phyloP scores from a whole-genome alignment of 2,113 vertebrate genomes.

The Rhinoderma darwinii region DNA sequence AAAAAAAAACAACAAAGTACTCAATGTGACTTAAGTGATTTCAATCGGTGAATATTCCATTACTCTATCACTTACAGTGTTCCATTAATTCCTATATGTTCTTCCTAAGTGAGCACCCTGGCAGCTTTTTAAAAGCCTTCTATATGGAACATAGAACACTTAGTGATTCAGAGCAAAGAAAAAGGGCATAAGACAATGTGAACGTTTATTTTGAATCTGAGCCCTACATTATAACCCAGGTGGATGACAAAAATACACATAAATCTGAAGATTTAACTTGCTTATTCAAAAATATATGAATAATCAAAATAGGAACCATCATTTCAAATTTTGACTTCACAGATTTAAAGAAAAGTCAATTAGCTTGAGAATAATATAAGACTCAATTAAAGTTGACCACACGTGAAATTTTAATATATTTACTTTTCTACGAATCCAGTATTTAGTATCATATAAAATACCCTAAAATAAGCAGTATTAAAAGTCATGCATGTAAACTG shows the following conservation, averaged over 20 bases:
- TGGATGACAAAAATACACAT: background rate
- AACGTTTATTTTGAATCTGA: background rate
- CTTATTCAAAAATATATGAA: background rate
- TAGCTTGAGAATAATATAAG: no score
- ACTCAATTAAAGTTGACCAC: no score
- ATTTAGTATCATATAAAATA: no score
- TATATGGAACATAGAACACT: background rate
- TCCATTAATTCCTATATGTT: slow-evolving; percentile 6
- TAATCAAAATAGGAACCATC: background rate
- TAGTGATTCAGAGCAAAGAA: background rate
- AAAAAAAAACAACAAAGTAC: background rate
- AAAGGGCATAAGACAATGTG: background rate
- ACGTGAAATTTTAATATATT: no score
- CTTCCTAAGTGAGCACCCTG: background rate
- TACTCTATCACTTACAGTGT: background rate
- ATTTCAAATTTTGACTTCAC: no score
- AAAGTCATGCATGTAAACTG: no score
- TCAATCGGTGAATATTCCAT: background rate
- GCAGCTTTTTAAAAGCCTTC: slow-evolving; percentile 1
- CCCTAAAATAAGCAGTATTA: no score
- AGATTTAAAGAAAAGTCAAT: no score
- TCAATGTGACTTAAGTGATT: background rate
- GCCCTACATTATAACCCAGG: background rate
- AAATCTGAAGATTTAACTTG: background rate
- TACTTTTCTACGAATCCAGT: no score